A percentile compares a stretch with the other conserved stretches of the same genome.
These are phyloP conservation scores for Hypolimnas misippus DNA, from an alignment of 2,888 invertebrate genomes.

Conservation along the genomic window DNA sequence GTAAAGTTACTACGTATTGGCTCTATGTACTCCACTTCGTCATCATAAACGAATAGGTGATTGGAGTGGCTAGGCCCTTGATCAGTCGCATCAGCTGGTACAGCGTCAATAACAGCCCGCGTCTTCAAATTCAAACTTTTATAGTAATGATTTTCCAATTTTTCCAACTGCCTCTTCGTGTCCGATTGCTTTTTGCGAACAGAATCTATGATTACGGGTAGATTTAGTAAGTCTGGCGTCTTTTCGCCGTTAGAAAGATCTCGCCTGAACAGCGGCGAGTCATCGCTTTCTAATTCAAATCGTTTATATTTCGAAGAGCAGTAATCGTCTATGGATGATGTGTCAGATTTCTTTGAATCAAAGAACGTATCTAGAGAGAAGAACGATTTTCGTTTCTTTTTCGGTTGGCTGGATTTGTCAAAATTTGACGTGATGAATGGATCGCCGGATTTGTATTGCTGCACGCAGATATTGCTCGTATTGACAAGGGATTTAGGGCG, in stretches of 20 bases:
- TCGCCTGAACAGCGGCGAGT: conserved; percentile 74
- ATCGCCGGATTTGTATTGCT: conserved; percentile 62
- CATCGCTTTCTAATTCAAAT: conserved; percentile 79
- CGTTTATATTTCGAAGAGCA: conserved; percentile 81
- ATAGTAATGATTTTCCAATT: conserved; percentile 78
- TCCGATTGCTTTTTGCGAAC: conserved; percentile 76
- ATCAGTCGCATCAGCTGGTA: conserved; percentile 75
- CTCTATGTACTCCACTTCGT: conserved; percentile 80
- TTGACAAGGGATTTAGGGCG: conserved; percentile 78
- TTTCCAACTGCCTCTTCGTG: conserved; percentile 75
- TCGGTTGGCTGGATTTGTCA: conserved; percentile 69
- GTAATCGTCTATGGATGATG: conserved; percentile 79
- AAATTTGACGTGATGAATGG: conserved; percentile 67
- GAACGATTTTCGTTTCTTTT: conserved; percentile 79
- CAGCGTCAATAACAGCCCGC: conserved; percentile 72
- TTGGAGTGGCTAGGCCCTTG: conserved; percentile 75
- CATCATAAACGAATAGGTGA: conserved; percentile 67
- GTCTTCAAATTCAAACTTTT: conserved; percentile 66
- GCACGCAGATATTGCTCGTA: conserved; percentile 72
- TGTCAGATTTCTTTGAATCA: conserved; percentile 77
- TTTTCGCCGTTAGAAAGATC: conserved; percentile 62
- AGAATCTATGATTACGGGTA: conserved; percentile 77
- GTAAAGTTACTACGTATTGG: conserved; percentile 79
- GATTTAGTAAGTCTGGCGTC: conserved; percentile 76
- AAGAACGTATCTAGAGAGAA: conserved; percentile 82